phyloP scores from a whole-genome alignment of 2,113 vertebrate species.

The Crotalus helleri region DNA sequence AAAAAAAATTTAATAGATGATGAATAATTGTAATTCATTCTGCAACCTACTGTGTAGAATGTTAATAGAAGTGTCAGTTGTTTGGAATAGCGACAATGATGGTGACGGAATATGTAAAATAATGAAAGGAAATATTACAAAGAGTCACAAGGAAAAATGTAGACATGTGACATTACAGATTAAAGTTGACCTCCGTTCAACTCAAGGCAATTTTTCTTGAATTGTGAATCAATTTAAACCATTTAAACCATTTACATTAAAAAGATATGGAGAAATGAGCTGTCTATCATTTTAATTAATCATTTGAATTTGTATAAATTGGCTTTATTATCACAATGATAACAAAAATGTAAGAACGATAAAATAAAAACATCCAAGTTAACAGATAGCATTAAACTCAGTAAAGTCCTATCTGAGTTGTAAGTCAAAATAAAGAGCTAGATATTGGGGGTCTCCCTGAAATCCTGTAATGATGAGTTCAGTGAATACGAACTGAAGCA shows the following conservation, averaged over 20 bases:
- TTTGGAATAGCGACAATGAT: neutral
- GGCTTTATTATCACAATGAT: neutral
- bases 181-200: fast-evolving
- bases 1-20: neutral
- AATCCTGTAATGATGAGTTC: neutral
- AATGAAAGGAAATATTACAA: conserved; percentile 26
- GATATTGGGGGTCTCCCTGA: neutral
- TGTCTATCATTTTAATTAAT: neutral
- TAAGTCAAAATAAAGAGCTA: neutral
- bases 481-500: neutral
- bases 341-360: neutral
- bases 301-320: neutral
- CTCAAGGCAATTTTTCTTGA: neutral
- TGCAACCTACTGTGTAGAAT: neutral
- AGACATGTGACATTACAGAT: neutral
- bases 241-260: neutral
- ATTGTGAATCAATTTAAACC: neutral
- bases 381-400: neutral
- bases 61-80: neutral
- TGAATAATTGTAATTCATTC: neutral
- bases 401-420: neutral
- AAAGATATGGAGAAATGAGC: neutral
- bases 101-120: neutral
- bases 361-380: neutral
- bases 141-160: neutral